phyloP scores from a whole-genome alignment of 2,797 vertebrate genomes.

The Martes flavigula region DNA sequence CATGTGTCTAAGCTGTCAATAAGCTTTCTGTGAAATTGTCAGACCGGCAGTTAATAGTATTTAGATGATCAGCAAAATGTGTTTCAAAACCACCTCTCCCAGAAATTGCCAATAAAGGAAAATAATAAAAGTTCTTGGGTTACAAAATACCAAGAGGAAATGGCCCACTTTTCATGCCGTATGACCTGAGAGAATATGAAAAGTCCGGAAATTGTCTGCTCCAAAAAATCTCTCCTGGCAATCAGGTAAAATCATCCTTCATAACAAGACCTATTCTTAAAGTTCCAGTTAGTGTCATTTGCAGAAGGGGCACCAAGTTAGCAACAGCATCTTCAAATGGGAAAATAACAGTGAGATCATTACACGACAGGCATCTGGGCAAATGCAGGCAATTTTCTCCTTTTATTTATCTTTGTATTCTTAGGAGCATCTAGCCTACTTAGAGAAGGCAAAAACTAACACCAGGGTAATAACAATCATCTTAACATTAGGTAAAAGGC shows the following conservation, averaged over 20 bases:
- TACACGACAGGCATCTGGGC: background rate
- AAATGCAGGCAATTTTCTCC: background rate
- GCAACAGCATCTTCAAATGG: background rate
- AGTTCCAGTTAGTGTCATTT: background rate
- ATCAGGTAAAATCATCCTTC: background rate
- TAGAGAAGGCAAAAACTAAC: background rate
- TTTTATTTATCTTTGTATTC: background rate
- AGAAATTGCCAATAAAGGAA: background rate
- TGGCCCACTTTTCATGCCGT: background rate
- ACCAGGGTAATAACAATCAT: background rate
- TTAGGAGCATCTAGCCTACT: background rate
- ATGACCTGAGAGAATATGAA: background rate
- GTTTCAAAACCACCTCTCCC: conserved; percentile 9
- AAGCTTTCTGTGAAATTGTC: conserved; percentile 6
- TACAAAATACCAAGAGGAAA: conserved; percentile 26
- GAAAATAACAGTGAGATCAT: background rate
- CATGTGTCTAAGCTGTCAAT: background rate
- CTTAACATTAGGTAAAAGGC: background rate
- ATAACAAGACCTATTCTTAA: background rate
- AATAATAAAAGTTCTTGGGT: background rate
- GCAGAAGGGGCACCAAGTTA: background rate
- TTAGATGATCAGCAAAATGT: background rate
- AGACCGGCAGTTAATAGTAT: background rate
- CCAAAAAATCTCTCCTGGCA: background rate
- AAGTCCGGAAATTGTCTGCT: background rate